Base-by-base conservation (phyloP, 2,113 vertebrate species). In the Chaetura pelagica region DNA sequence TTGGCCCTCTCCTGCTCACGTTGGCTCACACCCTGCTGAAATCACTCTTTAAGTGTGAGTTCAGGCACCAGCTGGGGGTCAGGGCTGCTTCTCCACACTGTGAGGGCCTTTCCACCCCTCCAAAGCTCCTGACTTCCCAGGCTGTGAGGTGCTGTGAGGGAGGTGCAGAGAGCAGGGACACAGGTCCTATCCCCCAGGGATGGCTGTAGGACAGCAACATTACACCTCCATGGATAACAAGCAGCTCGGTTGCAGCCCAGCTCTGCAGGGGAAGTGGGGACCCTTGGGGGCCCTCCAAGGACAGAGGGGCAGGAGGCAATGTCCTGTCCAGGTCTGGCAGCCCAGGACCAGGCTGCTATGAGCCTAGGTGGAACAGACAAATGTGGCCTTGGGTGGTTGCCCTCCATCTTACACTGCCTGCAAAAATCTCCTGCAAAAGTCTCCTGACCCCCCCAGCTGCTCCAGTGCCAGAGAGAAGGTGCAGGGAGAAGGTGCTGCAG, bases 31-130 rank as follows among this genome's bases (percentile, higher is more conserved):
- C 14, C 22, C 16, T 15, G 27, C 5, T 17, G 55, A 34, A 58
- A 34, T 7, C 0, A 0, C 29, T 58, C 18, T 63, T 12, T 58
- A 6, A 29, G 30, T 0, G 0, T 10, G 29, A 10, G 44, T 24
- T 24, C 34, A 10, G 13, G 23, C 11, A 69, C 34, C 29, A 32
- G 29, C 30, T 24, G 59, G 34, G 9, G 55, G 76, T 57, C 62
- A 6, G 67, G 22, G 40, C 18, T 61, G 52, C 29, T 38, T 29
- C 84, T 63, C 57, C 49, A 8, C 30, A 5, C 42, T 1, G 0
- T 4, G 22, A 52, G 32, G 32, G 35, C 46, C 42, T 87, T 77
- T 62, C 4, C 24, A 34, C 10, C 23, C 23, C 58, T 34, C 24
- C 17, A 4, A 44, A 88, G 8, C 75, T 68, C 49, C 8, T 17